Base-by-base conservation (phyloP, 2,888 invertebrate genomes). In the Drymonia ruficornis region DNA sequence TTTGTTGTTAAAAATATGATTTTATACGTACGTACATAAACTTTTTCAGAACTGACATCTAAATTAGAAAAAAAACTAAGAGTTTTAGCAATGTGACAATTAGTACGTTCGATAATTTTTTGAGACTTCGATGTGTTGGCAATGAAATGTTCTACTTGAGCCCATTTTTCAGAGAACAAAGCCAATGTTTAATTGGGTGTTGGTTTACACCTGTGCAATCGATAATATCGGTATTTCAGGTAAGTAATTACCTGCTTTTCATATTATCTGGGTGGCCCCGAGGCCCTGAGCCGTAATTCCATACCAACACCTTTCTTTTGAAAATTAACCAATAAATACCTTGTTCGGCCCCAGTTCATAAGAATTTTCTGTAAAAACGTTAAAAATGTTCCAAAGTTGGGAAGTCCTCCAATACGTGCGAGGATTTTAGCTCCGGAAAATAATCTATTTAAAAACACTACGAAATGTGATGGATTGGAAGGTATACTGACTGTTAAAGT, bases 361-460 rank as follows among this genome's bases (percentile, higher is more conserved):
- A 65, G 52, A 56, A 63, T 55, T 55, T 59, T 53, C 51, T 19
- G 49, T 52, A 54, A 61, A n/a, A 64, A 59, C 56, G 59, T 55
- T 63, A 70, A 72, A 71, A 72, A 69, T 63, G 66, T 70, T 71
- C 15, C 18, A 59, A 72, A 79, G 61, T 73, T 70, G 34, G 49
- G 49, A 67, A 71, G 65, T 67, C 70, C 70, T 68, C 67, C 71
- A 70, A 70, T 76, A 77, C 76, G 75, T 79, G 78, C 61, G 60
- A 72, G 65, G 70, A 76, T 72, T 74, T 68, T 53, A 66, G 68
- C 70, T 72, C 63, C 59, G 67, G 61, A 55, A 70, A 65, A 76
- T 74, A 76, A 81, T 78, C 68, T 72, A 81, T 80, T 80, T 77
- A 76, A 72, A 72, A 78, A 74, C 62, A 72, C 67, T 45, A 63